Evolutionary conservation across 2,113 vertebrate species (phyloP), one percentile per base, ranked within the genome.

Genomic region (Daphoenositta chrysoptera): DNA sequence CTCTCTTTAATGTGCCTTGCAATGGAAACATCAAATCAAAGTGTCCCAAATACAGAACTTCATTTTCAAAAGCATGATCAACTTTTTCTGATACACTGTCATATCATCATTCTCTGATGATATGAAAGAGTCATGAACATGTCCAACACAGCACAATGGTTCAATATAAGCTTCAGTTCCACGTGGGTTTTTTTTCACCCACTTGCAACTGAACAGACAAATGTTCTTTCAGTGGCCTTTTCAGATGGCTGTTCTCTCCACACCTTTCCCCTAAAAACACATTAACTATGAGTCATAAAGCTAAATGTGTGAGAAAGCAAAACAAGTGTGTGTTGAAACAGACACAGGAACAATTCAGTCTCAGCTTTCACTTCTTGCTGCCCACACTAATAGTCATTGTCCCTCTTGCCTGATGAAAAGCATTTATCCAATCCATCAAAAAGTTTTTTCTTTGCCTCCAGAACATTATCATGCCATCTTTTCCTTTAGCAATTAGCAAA

Each of bases 201-300:
- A 56, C 2, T 42, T 47, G 28, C 19, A 83, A 35, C 14, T 20
- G 42, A 63, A 27, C 9, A 83, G 44, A 70, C 15, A 60, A 69
- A 53, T 21, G 5, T 83, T 96, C 53, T 64, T 79, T 65, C 23
- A 9, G 40, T 30, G 79, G 54, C 27, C 24, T 61, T 63, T 83
- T 37, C 19, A 53, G 68, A 27, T 11, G 40, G 54, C 50, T 64
- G 17, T 58, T 56, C 65, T 86, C 72, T 54, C 82, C 28, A 69
- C 44, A 85, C 61, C 58, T 66, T 84, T 64, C 22, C 87, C 42
- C 76, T 80, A 31, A 56, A 66, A 61, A 85, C 63, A 64, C 64
- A 79, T 89, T 39, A 91, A 53, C 20, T 30, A 16, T 79, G 64
- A 97, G 54, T 92, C 85, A 93, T 51, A 89, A 50, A 79, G 21